Evolutionary conservation across 2,888 invertebrate species (phyloP), one percentile per base, ranked within the genome.

Genomic region (Spialia ferax): DNA sequence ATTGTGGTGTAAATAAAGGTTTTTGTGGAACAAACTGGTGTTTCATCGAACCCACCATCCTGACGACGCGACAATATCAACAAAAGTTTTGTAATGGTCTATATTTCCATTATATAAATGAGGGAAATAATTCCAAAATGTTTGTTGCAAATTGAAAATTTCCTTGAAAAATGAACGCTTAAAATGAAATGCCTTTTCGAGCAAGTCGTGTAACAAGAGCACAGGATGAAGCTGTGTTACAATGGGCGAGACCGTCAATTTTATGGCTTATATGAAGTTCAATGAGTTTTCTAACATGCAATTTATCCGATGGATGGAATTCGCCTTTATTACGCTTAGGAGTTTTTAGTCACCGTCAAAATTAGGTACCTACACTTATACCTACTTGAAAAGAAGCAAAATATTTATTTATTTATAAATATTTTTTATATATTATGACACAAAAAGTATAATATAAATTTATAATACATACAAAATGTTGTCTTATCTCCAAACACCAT

Each of bases 251-350:
- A 26, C n/a, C 42, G 29, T 26, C 29, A 50, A 54, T 63, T 63
- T 63, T 63, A 63, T 63, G 63, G 55, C 55, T 55, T 63, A 42
- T 15, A 38, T 38, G 20, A 23, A 63, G 55, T 63, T 63, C 55
- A 55, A 42, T 63, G 54, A 63, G 42, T 61, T 55, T 55, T 63
- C 38, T 22, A 23, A 38, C 62, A 38, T 52, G 38, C 52, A 52
- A 38, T 62, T 38, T 50, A 15, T 42, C 23, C 15, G 52, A 42
- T 42, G 54, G 63, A 55, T n/a, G 38, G n/a, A 38, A 38, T n/a
- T 38, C 38, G n/a, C 38, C 38, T 38, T 38, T 38, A 38, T 38
- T 52, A 62, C 29, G n/a, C 42, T 23, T 29, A 11, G 22, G 22
- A 50, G 22, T 22, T 7, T 50, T 20, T 13, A 50, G 23, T 2